Evolutionary conservation across 2,113 vertebrate genomes (phyloP).

Genomic region (Corapipo altera): DNA sequence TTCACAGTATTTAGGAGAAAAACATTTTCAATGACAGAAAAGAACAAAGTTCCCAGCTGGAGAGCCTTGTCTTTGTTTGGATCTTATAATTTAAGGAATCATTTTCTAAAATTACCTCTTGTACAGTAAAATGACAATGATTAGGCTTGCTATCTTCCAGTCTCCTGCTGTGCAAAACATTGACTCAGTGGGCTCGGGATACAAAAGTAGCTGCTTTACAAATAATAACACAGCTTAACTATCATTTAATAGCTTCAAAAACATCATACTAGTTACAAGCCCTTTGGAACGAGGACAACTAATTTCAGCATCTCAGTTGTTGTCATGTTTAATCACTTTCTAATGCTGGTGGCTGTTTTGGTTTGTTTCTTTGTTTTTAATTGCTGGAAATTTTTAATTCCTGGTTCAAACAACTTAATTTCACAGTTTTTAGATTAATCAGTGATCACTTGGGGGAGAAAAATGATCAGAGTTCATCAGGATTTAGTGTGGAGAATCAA

Average conservation of each 20-base stretch:
- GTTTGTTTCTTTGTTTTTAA: conserved; percentile 54
- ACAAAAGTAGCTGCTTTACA: conserved; percentile 55
- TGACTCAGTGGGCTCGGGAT: not conserved
- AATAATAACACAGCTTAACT: conserved; percentile 58
- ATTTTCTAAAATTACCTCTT: conserved; percentile 66
- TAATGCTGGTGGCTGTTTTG: conserved; percentile 28
- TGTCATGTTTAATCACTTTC: conserved; percentile 47
- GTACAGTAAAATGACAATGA: conserved; percentile 64
- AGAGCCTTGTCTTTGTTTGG: conserved; percentile 42
- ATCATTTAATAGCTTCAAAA: conserved; percentile 54
- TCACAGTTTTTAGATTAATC: conserved; percentile 52
- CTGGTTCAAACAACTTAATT: conserved; percentile 57
- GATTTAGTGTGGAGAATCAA: not conserved
- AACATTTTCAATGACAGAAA: not conserved
- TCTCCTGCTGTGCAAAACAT: conserved; percentile 49
- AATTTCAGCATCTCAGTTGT: conserved; percentile 47
- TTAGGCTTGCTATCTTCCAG: conserved; percentile 33
- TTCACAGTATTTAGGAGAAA: not conserved
- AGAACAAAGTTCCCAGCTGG: conserved; percentile 27
- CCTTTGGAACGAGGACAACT: not conserved
- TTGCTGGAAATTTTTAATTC: conserved; percentile 55
- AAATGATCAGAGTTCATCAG: conserved; percentile 4
- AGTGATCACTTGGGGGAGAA: conserved; percentile 18
- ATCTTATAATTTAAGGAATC: conserved; percentile 58
- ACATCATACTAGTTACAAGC: conserved; percentile 12